Conservation (phyloP, 1,140 invertebrate genomes). For the Magallana gigas region DNA sequence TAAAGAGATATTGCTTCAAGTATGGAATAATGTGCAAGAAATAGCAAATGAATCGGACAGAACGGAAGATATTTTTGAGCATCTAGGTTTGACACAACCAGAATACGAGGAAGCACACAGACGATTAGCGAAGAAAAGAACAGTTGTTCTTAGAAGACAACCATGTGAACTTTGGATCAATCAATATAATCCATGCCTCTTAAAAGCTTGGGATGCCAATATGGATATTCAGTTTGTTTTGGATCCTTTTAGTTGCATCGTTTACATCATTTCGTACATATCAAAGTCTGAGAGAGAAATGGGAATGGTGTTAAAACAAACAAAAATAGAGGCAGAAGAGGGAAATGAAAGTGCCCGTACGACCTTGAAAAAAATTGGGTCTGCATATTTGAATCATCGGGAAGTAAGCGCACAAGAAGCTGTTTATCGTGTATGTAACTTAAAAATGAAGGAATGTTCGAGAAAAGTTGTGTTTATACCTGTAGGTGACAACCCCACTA, state of each 20-base stretch:
- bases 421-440: too few relatives aligned
- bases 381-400: constrained; percentile 41
- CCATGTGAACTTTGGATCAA: constrained; percentile 46
- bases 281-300: constrained; percentile 52
- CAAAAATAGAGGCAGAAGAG: constrained; percentile 48
- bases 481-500: not conserved
- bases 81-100: not conserved
- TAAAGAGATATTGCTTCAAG: not conserved
- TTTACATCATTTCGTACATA: constrained; percentile 57
- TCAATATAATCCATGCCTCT: too few relatives aligned
- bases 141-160: constrained; percentile 43
- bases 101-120: not conserved
- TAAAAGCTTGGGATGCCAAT: constrained; percentile 51
- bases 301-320: constrained; percentile 46
- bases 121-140: not conserved
- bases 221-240: constrained; percentile 54
- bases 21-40: constrained; percentile 26
- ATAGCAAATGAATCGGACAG: not conserved
- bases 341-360: constrained; percentile 49
- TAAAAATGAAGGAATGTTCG: too few relatives aligned
- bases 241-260: constrained; percentile 53
- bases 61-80: not conserved
- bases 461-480: too few relatives aligned
- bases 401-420: too few relatives aligned
- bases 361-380: constrained; percentile 48